A percentile compares a stretch with the other conserved stretches of the same genome.
phyloP scores from a whole-genome alignment of 2,888 invertebrate genomes.

The Drosophila subsilvestris region DNA sequence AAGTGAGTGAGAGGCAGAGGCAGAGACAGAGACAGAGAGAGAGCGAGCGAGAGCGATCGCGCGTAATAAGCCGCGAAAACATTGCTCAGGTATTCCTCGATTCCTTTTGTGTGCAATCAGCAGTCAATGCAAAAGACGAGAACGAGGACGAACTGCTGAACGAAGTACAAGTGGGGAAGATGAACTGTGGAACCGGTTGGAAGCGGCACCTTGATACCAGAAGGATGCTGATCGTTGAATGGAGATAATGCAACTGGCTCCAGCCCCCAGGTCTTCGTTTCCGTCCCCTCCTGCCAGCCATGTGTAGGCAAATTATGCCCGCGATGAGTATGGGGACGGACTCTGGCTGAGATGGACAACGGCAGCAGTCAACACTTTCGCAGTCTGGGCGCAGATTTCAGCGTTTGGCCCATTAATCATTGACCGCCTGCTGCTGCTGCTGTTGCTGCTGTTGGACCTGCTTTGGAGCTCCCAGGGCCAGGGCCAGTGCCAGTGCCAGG shows the following conservation, averaged over 20 bases:
- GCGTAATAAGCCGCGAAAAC: constrained; percentile 83
- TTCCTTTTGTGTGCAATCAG: constrained; percentile 44
- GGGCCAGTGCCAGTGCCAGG: no score
- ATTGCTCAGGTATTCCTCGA: constrained; percentile 72
- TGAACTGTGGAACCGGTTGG: constrained; percentile 56
- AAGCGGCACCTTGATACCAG: constrained; percentile 67
- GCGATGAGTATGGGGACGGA: constrained; percentile 6
- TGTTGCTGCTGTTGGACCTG: constrained; percentile 10
- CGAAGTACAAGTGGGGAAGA: neutral
- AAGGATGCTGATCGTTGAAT: constrained; percentile 37
- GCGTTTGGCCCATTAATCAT: constrained; percentile 76
- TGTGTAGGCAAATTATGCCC: constrained; percentile 38
- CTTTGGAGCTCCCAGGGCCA: neutral
- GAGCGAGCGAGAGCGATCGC: constrained; percentile 45
- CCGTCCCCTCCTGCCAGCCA: neutral
- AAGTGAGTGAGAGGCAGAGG: neutral
- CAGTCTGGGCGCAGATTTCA: constrained; percentile 56
- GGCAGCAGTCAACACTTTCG: constrained; percentile 74
- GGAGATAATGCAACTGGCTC: constrained; percentile 37
- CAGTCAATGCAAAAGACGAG: constrained; percentile 25
- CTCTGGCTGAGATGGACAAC: constrained; percentile 41
- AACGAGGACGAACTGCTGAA: neutral
- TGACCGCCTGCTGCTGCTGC: constrained; percentile 58
- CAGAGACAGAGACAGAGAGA: neutral
- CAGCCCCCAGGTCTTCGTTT: neutral